These are phyloP conservation scores for Neostethus bicornis DNA, from an alignment of 2,797 vertebrate species.

Conservation along the genomic window DNA sequence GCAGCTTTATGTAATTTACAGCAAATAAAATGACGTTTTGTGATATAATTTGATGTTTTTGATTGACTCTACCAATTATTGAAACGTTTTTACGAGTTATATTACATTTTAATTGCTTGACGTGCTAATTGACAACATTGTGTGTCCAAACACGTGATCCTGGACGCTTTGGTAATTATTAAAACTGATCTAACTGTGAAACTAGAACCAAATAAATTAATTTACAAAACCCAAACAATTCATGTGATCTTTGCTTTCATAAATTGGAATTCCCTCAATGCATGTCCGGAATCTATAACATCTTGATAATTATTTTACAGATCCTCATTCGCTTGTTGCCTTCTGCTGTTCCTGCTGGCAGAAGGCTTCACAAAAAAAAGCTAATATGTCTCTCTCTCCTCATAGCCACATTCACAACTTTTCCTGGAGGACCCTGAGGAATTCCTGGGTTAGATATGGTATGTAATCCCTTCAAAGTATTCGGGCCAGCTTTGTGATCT, in stretches of 20 bases:
- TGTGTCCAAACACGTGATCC: constrained; percentile 66
- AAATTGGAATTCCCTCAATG: no score
- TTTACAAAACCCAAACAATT: constrained; percentile 11
- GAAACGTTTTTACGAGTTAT: constrained; percentile 20
- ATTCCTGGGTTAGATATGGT: constrained; percentile 15
- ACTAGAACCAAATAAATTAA: constrained; percentile 30
- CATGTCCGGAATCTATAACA: constrained; percentile 4
- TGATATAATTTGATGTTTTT: background rate
- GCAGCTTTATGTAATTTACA: constrained; percentile 51
- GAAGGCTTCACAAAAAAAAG: background rate
- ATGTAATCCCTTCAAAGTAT: constrained; percentile 22
- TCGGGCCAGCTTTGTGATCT: constrained; percentile 15
- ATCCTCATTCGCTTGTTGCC: constrained; percentile 5
- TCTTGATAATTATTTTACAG: constrained; percentile 15
- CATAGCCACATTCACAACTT: constrained; percentile 13
- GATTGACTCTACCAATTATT: background rate
- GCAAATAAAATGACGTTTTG: constrained; percentile 6
- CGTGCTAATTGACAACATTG: background rate
- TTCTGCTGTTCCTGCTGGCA: background rate
- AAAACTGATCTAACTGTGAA: constrained; percentile 15
- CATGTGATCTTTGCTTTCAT: no score
- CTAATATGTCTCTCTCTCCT: constrained; percentile 3
- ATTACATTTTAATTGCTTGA: constrained; percentile 6
- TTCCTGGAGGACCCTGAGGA: constrained; percentile 15
- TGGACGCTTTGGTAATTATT: constrained; percentile 39